Evolutionary conservation across 2,113 vertebrate species (phyloP), one percentile per base, ranked within the genome.

Genomic region (Myanophis thanlyinensis): DNA sequence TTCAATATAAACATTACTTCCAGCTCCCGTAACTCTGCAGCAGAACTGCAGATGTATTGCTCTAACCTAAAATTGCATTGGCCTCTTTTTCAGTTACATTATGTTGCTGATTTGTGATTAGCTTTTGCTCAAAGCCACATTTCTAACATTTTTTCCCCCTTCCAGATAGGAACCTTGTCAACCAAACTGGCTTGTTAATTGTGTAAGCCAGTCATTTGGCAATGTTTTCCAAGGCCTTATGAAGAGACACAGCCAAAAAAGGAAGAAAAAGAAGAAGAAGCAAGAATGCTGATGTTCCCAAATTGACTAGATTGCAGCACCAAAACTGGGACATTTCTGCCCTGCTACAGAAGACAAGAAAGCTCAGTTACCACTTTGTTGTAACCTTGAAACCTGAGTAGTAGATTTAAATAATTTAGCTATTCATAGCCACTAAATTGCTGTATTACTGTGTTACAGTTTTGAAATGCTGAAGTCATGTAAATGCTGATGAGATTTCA

Each of bases 301-400:
- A 80, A 80, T 80, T 80, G 67, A 7, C 6, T 80, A 40, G n/a
- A 40, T 80, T 80, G 7, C 35, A 44, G 52, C 46, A 62, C 30
- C 9, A n/a, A 62, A 22, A 59, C 20, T 87, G 22, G 35, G 51
- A 9, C 88, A 67, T 88, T 62, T 0, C 46, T 52, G 25, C 10
- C 59, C 49, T 56, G 25, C 5, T 59, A 30, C 0, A 94, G 88
- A 27, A 94, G 80, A 91, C 54, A 51, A 52, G 90, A 94, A 13
- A 1, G 22, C 90, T 87, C 35, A 90, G 88, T 51, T 92, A 47
- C 9, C 59, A 89, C 13, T 52, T 91, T 30, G 51, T 20, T 52
- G 44, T 94, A 91, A 96, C 95, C 96, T 96, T 97, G 95, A 96
- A 96, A 93, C 27, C 30, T 47, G 35, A 20, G 11, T 91, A 94